A percentile compares a stretch with the other conserved stretches of the same genome.
phyloP scores from a whole-genome alignment of 1,140 invertebrate species.

The Planococcus citri region DNA sequence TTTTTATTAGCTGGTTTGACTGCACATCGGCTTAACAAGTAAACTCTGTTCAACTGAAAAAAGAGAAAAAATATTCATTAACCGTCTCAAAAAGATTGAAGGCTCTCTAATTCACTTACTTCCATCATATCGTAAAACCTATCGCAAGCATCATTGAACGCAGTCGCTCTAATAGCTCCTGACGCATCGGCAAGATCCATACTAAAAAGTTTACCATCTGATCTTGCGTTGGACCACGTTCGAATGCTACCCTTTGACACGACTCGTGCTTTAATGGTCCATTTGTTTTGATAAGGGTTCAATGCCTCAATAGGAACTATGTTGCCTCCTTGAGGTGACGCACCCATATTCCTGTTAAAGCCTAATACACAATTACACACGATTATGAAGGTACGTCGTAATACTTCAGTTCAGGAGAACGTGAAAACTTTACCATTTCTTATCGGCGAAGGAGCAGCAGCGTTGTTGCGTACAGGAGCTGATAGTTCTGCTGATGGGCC shows the following conservation, averaged over 20 bases:
- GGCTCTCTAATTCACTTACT: slow-evolving; percentile 9
- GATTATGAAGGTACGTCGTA: neutral
- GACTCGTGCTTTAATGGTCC: slow-evolving; percentile 84
- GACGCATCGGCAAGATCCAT: slow-evolving; percentile 86
- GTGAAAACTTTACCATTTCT: slow-evolving; percentile 13
- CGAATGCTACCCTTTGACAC: slow-evolving; percentile 68
- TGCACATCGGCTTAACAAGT: slow-evolving; percentile 67
- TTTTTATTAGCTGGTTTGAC: slow-evolving; percentile 89
- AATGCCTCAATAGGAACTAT: slow-evolving; percentile 58
- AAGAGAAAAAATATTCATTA: neutral
- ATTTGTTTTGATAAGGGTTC: slow-evolving; percentile 85
- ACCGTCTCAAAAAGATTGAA: neutral
- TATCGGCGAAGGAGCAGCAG: too few species aligned
- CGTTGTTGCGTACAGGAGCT: too few species aligned
- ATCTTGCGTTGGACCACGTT: slow-evolving; percentile 80
- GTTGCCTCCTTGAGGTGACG: slow-evolving; percentile 21
- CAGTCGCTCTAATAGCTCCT: slow-evolving; percentile 90
- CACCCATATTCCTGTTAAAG: slow-evolving; percentile 8
- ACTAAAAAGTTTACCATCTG: slow-evolving; percentile 87
- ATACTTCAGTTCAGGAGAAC: neutral
- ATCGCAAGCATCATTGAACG: slow-evolving; percentile 79
- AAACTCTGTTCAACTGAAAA: slow-evolving; percentile 62
- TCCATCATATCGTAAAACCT: slow-evolving; percentile 69
- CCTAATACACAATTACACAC: neutral
- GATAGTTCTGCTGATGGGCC: neutral